These are phyloP conservation scores for Paradoxurus hermaphroditus DNA, from an alignment of 2,113 vertebrate species.

Conservation along the genomic window DNA sequence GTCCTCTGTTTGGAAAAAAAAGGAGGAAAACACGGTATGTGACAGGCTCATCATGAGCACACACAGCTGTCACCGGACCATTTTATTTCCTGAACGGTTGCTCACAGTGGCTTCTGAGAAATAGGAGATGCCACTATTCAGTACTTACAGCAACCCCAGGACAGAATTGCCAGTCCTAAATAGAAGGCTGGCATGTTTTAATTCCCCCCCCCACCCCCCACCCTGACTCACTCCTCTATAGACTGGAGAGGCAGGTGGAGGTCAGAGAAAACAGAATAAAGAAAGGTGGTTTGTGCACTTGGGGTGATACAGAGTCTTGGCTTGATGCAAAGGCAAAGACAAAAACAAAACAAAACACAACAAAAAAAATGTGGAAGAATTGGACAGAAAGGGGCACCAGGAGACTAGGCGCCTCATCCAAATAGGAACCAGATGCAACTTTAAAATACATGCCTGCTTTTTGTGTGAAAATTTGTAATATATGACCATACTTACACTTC, in stretches of 20 bases:
- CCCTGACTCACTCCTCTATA: background rate
- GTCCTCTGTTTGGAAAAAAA: background rate
- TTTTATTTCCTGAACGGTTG: constrained; percentile 1
- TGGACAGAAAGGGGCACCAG: background rate
- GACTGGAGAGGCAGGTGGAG: background rate
- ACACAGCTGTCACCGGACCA: constrained; percentile 25
- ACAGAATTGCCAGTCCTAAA: background rate
- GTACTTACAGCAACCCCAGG: background rate
- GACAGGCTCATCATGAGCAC: background rate
- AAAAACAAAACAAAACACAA: constrained; percentile 3
- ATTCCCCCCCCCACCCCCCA: background rate
- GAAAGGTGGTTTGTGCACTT: background rate
- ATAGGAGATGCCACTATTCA: background rate
- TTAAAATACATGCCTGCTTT: background rate
- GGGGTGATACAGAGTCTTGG: background rate
- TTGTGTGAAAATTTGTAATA: background rate
- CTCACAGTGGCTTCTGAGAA: background rate
- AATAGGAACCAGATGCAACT: constrained; percentile 42
- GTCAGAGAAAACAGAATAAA: background rate
- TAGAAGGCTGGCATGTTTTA: background rate
- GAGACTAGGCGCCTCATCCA: background rate
- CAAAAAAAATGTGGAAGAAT: background rate
- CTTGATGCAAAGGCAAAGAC: background rate
- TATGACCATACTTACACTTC: background rate
- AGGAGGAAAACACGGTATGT: background rate